These are phyloP conservation scores for Petrosia ficiformis DNA, from an alignment of 37 sponge, comb jelly and placozoan genomes.

Conservation along the genomic window DNA sequence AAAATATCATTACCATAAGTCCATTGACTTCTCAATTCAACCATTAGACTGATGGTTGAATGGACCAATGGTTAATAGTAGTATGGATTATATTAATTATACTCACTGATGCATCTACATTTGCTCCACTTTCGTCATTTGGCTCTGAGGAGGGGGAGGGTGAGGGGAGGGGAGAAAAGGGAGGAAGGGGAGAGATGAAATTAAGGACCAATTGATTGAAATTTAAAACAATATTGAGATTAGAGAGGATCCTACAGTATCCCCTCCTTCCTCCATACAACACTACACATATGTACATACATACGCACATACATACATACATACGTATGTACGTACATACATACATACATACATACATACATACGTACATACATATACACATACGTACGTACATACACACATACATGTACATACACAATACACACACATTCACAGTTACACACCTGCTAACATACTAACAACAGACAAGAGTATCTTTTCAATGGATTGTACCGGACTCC, in stretches of 20 bases:
- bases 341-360: background rate
- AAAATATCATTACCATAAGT: too few relatives aligned
- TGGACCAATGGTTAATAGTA: too few relatives aligned
- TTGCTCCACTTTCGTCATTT: conserved; percentile 98
- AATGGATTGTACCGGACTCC: conserved; percentile 98
- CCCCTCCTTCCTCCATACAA: too few relatives aligned
- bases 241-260: too few relatives aligned
- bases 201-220: background rate
- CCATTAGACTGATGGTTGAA: too few relatives aligned
- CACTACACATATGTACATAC: too few relatives aligned
- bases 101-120: conserved; percentile 96
- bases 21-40: too few relatives aligned
- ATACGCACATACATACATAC: too few relatives aligned
- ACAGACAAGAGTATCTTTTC: conserved; percentile 99
- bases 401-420: background rate
- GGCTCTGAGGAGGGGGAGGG: conserved; percentile 70
- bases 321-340: too few relatives aligned
- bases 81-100: background rate
- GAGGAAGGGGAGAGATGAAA: too few relatives aligned
- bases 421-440: background rate
- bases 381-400: background rate
- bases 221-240: too few relatives aligned
- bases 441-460: conserved; percentile 97
- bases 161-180: background rate
- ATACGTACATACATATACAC: background rate